These are phyloP conservation scores for Sorex maritimensis DNA, from an alignment of 2,797 vertebrate species.

Conservation along the genomic window DNA sequence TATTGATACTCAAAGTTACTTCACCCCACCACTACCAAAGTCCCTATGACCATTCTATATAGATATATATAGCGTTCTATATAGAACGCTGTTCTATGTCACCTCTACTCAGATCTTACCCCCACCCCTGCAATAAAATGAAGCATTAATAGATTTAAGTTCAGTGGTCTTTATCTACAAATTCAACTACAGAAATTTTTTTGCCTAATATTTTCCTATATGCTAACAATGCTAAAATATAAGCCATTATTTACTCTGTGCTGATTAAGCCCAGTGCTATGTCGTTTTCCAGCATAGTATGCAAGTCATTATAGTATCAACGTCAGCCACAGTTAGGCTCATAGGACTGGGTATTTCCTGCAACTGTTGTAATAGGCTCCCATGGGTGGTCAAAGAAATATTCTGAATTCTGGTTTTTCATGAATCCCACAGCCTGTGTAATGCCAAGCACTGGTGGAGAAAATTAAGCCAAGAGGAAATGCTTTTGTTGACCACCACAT, in stretches of 20 bases:
- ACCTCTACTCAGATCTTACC: too few species aligned
- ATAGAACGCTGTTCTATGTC: too few species aligned
- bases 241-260: slow-evolving; percentile 94
- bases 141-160: slow-evolving; percentile 94
- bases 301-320: slow-evolving; percentile 92
- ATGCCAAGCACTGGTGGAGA: not conserved
- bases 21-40: too few species aligned
- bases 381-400: slow-evolving; percentile 91
- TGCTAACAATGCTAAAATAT: slow-evolving; percentile 94
- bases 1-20: too few species aligned
- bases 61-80: too few species aligned
- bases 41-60: too few species aligned
- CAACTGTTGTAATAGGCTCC: slow-evolving; percentile 94
- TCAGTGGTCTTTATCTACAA: slow-evolving; percentile 71
- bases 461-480: not conserved
- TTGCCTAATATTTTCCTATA: slow-evolving; percentile 93
- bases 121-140: slow-evolving; percentile 34
- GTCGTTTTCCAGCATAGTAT: slow-evolving; percentile 92
- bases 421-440: not conserved
- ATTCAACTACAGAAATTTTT: slow-evolving; percentile 93
- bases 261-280: slow-evolving; percentile 94
- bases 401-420: not conserved
- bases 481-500: not conserved
- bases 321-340: slow-evolving; percentile 94
- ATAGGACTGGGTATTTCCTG: slow-evolving; percentile 96